A percentile compares a stretch with the other conserved stretches of the same genome.
Conservation (phyloP, 2,888 invertebrate species). For the Argynnis bischoffii region DNA sequence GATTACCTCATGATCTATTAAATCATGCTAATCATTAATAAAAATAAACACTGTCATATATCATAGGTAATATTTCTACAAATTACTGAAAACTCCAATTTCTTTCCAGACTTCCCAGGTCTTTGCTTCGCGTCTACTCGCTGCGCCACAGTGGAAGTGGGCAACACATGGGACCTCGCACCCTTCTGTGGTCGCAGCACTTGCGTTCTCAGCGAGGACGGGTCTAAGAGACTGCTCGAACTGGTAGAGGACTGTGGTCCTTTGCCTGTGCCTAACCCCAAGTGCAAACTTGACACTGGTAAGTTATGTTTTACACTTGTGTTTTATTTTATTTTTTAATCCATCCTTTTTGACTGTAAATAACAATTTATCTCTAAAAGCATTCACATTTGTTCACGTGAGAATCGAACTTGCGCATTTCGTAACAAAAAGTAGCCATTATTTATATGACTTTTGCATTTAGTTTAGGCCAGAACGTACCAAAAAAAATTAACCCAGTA, state of each 20-base stretch:
- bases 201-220: conserved; percentile 90
- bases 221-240: conserved; percentile 89
- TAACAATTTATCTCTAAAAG: too few species aligned
- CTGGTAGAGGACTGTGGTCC: conserved; percentile 95
- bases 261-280: conserved; percentile 91
- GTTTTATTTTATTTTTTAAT: neutral
- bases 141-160: conserved; percentile 93
- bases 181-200: conserved; percentile 96
- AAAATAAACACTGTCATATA: neutral
- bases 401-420: too few species aligned
- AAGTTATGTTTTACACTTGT: conserved; percentile 28
- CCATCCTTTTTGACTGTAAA: too few species aligned
- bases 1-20: too few species aligned
- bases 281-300: conserved; percentile 90
- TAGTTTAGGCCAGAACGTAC: too few species aligned
- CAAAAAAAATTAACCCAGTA: too few species aligned
- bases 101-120: conserved; percentile 90
- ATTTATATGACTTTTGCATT: too few species aligned
- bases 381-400: too few species aligned
- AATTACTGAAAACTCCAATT: conserved; percentile 15
- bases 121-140: conserved; percentile 95
- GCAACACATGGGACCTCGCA: conserved; percentile 91
- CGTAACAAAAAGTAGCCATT: too few species aligned
- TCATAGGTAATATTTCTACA: too few species aligned
- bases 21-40: too few species aligned